Evolutionary conservation across 1,140 invertebrate genomes (phyloP).

Genomic region (Carposina sasakii): DNA sequence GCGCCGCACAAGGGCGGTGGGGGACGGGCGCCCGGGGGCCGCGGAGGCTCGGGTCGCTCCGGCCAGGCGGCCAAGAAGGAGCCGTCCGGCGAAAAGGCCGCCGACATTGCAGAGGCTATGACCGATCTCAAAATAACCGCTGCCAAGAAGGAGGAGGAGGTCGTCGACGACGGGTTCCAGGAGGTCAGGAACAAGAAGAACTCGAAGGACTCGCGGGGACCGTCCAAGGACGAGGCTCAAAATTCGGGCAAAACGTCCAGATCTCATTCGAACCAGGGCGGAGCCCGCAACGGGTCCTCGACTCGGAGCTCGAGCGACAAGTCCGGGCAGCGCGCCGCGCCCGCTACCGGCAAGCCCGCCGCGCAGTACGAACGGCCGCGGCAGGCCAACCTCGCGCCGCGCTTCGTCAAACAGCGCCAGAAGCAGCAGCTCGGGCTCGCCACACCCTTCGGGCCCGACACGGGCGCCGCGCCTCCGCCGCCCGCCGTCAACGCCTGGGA

Average conservation of each 20-base stretch:
- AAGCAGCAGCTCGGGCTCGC: slow-evolving; percentile 61
- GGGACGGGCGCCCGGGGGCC: slow-evolving; percentile 38
- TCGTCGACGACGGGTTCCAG: slow-evolving; percentile 85
- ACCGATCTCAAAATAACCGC: slow-evolving; percentile 55
- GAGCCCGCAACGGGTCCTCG: slow-evolving; percentile 61
- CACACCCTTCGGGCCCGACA: slow-evolving; percentile 48
- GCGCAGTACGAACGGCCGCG: slow-evolving; percentile 75
- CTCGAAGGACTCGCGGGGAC: slow-evolving; percentile 75
- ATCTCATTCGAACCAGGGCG: slow-evolving; percentile 63
- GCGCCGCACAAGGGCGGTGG: slow-evolving; percentile 34
- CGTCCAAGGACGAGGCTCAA: slow-evolving; percentile 70
- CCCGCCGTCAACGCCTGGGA: slow-evolving; percentile 88
- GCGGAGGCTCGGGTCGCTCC: slow-evolving; percentile 46
- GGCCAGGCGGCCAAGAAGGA: slow-evolving; percentile 47
- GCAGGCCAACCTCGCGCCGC: slow-evolving; percentile 80
- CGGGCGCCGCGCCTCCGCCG: slow-evolving; percentile 74
- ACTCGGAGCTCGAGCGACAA: slow-evolving; percentile 66
- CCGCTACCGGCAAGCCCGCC: slow-evolving; percentile 51
- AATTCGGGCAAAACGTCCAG: slow-evolving; percentile 52
- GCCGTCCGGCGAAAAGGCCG: slow-evolving; percentile 37
- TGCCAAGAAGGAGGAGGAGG: slow-evolving; percentile 55
- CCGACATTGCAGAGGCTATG: slow-evolving; percentile 57
- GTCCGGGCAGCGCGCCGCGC: slow-evolving; percentile 49
- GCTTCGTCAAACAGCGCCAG: slow-evolving; percentile 83
- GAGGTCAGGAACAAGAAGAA: slow-evolving; percentile 89